These are phyloP conservation scores for Anableps anableps DNA, from an alignment of 2,797 vertebrate species.

Conservation along the genomic window DNA sequence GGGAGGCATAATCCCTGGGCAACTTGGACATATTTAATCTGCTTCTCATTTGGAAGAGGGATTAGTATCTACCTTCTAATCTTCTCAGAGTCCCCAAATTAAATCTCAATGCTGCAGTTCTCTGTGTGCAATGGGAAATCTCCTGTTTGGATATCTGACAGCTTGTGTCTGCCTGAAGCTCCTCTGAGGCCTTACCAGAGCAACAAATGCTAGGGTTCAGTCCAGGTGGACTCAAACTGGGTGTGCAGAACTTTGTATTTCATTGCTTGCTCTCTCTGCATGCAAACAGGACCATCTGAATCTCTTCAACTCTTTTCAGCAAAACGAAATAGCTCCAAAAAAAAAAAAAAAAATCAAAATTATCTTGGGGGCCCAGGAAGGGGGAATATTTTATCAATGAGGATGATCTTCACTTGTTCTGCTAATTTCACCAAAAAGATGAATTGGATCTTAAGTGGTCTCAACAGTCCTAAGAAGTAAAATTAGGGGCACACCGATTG, in stretches of 20 bases:
- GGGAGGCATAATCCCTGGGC: constrained; percentile 62
- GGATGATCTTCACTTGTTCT: not conserved
- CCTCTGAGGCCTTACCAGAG: constrained; percentile 23
- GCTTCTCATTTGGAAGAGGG: constrained; percentile 74
- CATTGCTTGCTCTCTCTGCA: not conserved
- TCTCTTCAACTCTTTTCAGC: not conserved
- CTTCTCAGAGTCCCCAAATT: constrained; percentile 69
- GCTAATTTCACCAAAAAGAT: not conserved
- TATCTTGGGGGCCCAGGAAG: not conserved
- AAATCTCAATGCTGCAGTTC: constrained; percentile 69
- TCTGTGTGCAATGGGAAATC: constrained; percentile 47
- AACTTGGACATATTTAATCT: constrained; percentile 76
- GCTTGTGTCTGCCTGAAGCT: constrained; percentile 29
- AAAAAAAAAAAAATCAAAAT: not conserved
- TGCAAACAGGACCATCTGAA: not conserved
- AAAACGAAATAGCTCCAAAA: not conserved
- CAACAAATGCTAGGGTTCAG: not conserved
- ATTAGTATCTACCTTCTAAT: constrained; percentile 73
- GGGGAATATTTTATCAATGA: not conserved
- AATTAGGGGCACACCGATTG: not conserved
- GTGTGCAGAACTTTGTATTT: not conserved
- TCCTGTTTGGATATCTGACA: constrained; percentile 48
- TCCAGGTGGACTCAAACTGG: constrained; percentile 16
- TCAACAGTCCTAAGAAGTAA: not conserved
- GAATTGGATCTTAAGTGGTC: not conserved